A percentile compares a stretch with the other conserved stretches of the same genome.
phyloP scores from a whole-genome alignment of 1,140 invertebrate species.

The Caenorhabditis brenneri region DNA sequence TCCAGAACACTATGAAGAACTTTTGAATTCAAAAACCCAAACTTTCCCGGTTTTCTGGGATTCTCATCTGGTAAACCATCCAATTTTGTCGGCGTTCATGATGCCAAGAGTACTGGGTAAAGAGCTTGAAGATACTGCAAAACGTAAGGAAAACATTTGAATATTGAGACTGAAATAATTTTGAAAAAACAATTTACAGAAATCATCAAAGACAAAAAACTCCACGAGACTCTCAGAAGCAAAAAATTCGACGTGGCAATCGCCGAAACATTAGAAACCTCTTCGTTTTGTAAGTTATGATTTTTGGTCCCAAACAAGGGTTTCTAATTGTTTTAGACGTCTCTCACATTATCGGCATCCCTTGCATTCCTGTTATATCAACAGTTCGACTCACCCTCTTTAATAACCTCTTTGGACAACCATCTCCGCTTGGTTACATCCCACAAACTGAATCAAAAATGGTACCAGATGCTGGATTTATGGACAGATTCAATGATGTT shows the following conservation, averaged over 20 bases:
- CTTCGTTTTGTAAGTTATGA: background rate
- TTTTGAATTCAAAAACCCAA: too few species aligned
- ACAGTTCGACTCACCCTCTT: background rate
- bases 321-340: background rate
- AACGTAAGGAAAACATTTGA: too few species aligned
- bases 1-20: too few species aligned
- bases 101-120: background rate
- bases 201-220: background rate
- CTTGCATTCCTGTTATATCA: background rate
- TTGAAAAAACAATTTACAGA: conserved; percentile 19
- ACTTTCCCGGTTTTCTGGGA: too few species aligned
- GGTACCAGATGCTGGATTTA: background rate
- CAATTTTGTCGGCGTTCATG: too few species aligned
- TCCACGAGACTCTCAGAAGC: background rate
- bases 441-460: background rate
- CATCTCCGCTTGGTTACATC: background rate
- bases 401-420: background rate
- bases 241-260: background rate
- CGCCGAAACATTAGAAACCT: background rate
- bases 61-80: too few species aligned
- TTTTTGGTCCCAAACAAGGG: background rate
- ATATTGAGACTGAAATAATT: background rate
- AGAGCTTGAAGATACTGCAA: background rate
- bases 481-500: background rate
- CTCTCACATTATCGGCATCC: background rate